These are phyloP conservation scores for Fragum whitleyi DNA, from an alignment of 2,888 invertebrate genomes.

Conservation along the genomic window DNA sequence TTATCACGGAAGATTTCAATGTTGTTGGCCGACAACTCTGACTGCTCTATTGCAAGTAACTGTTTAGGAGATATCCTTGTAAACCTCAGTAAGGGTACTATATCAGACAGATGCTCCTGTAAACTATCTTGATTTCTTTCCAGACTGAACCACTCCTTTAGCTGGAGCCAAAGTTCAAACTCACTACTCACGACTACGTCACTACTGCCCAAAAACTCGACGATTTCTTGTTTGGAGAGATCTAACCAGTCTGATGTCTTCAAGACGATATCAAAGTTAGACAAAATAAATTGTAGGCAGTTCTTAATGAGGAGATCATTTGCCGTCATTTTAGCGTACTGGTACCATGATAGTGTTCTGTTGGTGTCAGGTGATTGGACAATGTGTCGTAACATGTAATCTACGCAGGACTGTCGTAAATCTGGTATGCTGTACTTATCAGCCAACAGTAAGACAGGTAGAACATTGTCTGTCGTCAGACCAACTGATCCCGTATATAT, in stretches of 20 bases:
- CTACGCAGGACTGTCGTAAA: conserved; percentile 78
- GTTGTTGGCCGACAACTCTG: conserved; percentile 66
- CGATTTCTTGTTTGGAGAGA: conserved; percentile 71
- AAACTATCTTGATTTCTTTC: conserved; percentile 67
- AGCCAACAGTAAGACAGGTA: conserved; percentile 76
- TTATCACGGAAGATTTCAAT: conserved; percentile 68
- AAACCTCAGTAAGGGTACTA: conserved; percentile 76
- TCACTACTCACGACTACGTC: conserved; percentile 78
- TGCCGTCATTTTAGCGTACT: conserved; percentile 78
- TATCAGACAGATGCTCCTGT: conserved; percentile 66
- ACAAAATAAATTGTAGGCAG: conserved; percentile 77
- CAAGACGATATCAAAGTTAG: conserved; percentile 79
- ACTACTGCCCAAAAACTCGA: conserved; percentile 77
- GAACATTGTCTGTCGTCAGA: conserved; percentile 75
- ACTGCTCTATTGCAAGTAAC: conserved; percentile 75
- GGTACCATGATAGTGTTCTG: conserved; percentile 80
- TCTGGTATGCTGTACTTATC: conserved; percentile 78
- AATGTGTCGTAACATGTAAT: conserved; percentile 80
- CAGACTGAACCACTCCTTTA: conserved; percentile 75
- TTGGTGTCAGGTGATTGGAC: conserved; percentile 79
- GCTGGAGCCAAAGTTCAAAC: conserved; percentile 72
- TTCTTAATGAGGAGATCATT: conserved; percentile 73
- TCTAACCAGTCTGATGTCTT: conserved; percentile 78
- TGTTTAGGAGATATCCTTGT: conserved; percentile 77
- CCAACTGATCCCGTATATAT: conserved; percentile 76